phyloP scores from a whole-genome alignment of 2,797 vertebrate species.

The Gymnodraco acuticeps region DNA sequence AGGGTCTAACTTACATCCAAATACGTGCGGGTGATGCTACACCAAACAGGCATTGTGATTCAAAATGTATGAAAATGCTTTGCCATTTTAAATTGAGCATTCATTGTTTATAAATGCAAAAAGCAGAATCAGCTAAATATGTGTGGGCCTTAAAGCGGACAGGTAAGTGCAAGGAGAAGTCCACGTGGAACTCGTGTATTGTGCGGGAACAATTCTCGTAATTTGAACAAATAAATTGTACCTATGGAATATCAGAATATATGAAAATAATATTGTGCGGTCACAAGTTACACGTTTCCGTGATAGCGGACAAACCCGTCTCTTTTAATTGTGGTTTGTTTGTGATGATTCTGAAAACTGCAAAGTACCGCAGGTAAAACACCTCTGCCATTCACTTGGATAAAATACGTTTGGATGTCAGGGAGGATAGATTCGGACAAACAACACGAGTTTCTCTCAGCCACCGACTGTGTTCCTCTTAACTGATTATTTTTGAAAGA shows the following conservation, averaged over 20 bases:
- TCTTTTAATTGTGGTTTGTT: not conserved
- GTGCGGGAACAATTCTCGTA: not conserved
- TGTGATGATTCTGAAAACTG: constrained; percentile 8
- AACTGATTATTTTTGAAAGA: not conserved
- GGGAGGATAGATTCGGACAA: not conserved
- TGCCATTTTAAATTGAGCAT: not conserved
- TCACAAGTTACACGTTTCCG: not conserved
- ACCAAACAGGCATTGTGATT: not conserved
- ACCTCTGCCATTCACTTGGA: not conserved
- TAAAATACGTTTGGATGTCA: not conserved
- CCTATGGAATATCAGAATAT: not conserved
- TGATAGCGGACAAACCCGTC: not conserved
- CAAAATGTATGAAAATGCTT: not conserved
- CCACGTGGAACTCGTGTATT: not conserved
- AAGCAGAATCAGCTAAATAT: not conserved
- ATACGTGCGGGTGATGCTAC: no score
- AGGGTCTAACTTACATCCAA: not conserved
- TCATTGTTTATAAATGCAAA: not conserved
- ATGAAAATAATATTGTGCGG: not conserved
- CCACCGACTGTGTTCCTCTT: not conserved
- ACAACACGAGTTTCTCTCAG: not conserved
- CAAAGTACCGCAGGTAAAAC: constrained; percentile 11
- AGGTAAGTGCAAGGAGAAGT: not conserved
- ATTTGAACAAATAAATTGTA: no score
- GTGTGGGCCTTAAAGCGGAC: not conserved